A percentile compares a stretch with the other conserved stretches of the same genome.
These are phyloP conservation scores for Lutjanus argentimaculatus DNA, from an alignment of 2,797 vertebrate species.

Conservation along the genomic window DNA sequence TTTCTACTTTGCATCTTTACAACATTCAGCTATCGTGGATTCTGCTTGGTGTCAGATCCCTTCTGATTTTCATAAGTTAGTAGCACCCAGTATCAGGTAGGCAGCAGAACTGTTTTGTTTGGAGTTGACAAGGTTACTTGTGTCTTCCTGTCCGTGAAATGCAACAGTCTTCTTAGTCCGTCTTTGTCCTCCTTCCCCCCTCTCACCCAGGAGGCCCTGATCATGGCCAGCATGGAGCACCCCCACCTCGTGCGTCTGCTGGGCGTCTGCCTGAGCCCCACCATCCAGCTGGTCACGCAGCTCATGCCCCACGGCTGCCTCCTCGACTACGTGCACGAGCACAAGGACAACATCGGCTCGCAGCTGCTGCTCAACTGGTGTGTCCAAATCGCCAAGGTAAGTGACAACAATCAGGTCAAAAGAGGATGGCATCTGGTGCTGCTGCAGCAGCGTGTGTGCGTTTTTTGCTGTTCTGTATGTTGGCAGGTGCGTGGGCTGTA, in stretches of 20 bases:
- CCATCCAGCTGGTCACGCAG: conserved; percentile 95
- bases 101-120: background rate
- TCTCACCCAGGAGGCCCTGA: conserved; percentile 92
- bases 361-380: conserved; percentile 97
- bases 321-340: conserved; percentile 95
- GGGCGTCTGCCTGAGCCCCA: conserved; percentile 94
- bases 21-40: background rate
- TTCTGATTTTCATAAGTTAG: too few species aligned
- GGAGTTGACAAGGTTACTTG: background rate
- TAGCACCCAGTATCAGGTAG: too few species aligned
- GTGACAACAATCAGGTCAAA: conserved; percentile 4
- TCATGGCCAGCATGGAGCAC: conserved; percentile 98
- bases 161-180: conserved; percentile 66
- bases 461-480: background rate
- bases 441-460: background rate
- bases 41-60: background rate
- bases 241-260: conserved; percentile 93
- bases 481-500: conserved; percentile 21
- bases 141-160: background rate
- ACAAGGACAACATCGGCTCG: conserved; percentile 96
- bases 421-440: background rate
- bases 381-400: conserved; percentile 97
- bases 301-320: conserved; percentile 97
- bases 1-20: too few species aligned
- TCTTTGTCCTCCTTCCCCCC: conserved; percentile 38